Percentiles rank a stretch among this genome's conserved stretches.
Evolutionary conservation across 1,140 invertebrate species (phyloP).

Genomic region (Araneus ventricosus): DNA sequence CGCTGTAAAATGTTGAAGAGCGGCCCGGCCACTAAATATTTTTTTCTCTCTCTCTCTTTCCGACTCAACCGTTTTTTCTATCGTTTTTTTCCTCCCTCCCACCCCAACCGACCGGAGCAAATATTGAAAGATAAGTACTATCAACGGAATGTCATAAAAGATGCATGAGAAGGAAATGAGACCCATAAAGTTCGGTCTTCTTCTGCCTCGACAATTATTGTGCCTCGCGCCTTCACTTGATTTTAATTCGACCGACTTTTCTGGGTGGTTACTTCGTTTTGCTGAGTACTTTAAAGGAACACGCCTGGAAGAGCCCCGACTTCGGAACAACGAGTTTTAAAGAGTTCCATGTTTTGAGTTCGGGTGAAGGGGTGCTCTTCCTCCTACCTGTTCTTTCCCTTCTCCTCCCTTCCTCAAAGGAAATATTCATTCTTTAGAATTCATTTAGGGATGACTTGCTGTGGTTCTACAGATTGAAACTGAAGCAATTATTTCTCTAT

Average conservation of each 20-base stretch:
- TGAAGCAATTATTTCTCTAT: background rate
- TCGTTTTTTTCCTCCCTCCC: background rate
- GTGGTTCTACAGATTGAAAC: background rate
- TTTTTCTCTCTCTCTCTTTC: slow-evolving; percentile 25
- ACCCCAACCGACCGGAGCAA: slow-evolving; percentile 33
- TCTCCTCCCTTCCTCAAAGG: background rate
- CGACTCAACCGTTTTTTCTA: too few relatives aligned
- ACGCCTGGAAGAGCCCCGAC: background rate
- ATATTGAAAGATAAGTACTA: slow-evolving; percentile 73
- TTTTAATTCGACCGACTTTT: slow-evolving; percentile 68
- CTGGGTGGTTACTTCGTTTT: slow-evolving; percentile 45
- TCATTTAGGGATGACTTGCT: background rate
- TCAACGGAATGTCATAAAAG: slow-evolving; percentile 67
- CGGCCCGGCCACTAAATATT: background rate
- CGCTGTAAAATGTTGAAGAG: slow-evolving; percentile 59
- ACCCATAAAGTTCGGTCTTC: slow-evolving; percentile 61
- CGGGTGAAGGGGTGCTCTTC: background rate
- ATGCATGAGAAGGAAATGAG: slow-evolving; percentile 69
- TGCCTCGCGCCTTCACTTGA: slow-evolving; percentile 32
- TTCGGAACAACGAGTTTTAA: slow-evolving; percentile 30
- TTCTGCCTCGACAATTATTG: slow-evolving; percentile 67
- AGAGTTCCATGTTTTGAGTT: slow-evolving; percentile 20
- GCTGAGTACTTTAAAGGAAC: background rate
- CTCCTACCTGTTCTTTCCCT: background rate
- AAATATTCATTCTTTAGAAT: background rate